Evolutionary conservation across 2,888 invertebrate genomes (phyloP).

Genomic region (Electrophaes corylata): DNA sequence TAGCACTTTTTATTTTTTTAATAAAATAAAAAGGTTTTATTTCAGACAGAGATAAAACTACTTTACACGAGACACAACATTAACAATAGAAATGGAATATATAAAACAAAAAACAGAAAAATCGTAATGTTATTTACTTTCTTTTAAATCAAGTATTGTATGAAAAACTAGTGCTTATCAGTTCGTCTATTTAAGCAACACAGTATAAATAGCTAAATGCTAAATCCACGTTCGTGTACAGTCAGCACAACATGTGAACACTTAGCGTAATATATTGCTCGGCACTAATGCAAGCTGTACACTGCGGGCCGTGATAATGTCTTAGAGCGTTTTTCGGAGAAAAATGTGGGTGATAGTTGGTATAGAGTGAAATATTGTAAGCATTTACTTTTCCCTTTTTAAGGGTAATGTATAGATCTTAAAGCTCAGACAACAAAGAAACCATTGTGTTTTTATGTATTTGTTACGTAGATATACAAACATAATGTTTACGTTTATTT

Average conservation of each 20-base stretch:
- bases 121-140: no score
- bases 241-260: constrained; percentile 56
- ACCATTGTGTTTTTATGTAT: constrained; percentile 7
- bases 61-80: no score
- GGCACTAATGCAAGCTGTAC: constrained; percentile 59
- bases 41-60: no score
- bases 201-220: constrained; percentile 29
- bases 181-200: constrained; percentile 43
- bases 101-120: no score
- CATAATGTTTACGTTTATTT: neutral
- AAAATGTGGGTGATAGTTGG: constrained; percentile 31
- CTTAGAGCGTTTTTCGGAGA: constrained; percentile 35
- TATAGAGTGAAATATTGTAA: constrained; percentile 24
- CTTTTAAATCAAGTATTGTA: no score
- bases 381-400: constrained; percentile 19
- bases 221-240: constrained; percentile 43
- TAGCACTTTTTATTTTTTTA: no score
- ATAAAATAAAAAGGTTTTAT: no score
- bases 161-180: constrained; percentile 4
- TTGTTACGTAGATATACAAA: neutral
- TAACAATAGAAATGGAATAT: no score
- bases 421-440: constrained; percentile 20
- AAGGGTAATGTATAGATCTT: constrained; percentile 9
- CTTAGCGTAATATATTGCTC: constrained; percentile 65
- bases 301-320: constrained; percentile 47